Evolutionary conservation across 2,888 invertebrate species (phyloP).

Genomic region (Brenthis daphne): DNA sequence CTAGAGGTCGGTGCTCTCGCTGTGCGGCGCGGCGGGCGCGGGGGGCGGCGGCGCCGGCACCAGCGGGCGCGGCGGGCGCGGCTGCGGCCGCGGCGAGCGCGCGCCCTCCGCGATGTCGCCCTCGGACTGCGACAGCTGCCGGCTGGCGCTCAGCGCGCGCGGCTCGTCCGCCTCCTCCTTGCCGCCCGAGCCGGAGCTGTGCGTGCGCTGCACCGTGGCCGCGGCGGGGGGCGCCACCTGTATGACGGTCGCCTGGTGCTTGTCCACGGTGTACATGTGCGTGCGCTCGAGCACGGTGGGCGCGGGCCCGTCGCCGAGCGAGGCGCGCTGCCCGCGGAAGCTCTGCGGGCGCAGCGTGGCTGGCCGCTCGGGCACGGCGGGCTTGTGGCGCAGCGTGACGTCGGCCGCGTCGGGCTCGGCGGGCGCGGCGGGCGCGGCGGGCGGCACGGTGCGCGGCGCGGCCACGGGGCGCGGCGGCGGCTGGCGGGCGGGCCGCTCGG

Average conservation of each 20-base stretch:
- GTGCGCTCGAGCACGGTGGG: slow-evolving; percentile 84
- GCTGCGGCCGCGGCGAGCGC: slow-evolving; percentile 55
- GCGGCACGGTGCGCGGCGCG: slow-evolving; percentile 70
- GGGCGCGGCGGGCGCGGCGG: slow-evolving; percentile 56
- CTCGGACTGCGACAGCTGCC: slow-evolving; percentile 82
- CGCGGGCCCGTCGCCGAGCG: slow-evolving; percentile 49
- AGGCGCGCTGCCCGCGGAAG: slow-evolving; percentile 71
- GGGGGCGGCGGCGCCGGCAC: slow-evolving; percentile 67
- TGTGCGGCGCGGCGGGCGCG: slow-evolving; percentile 43
- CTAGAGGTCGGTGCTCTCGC: slow-evolving; percentile 65
- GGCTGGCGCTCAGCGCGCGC: slow-evolving; percentile 63
- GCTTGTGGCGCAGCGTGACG: slow-evolving; percentile 85
- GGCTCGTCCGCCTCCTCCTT: slow-evolving; percentile 72
- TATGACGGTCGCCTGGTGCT: slow-evolving; percentile 88
- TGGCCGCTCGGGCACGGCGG: slow-evolving; percentile 91
- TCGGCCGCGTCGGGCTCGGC: slow-evolving; percentile 67
- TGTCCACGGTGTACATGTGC: slow-evolving; percentile 88
- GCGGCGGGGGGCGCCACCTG: slow-evolving; percentile 73
- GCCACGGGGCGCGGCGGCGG: slow-evolving; percentile 79
- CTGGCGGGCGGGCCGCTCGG: slow-evolving; percentile 62
- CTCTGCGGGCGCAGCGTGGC: slow-evolving; percentile 84
- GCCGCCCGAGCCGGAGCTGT: slow-evolving; percentile 73
- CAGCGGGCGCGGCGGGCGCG: slow-evolving; percentile 59
- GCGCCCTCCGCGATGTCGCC: slow-evolving; percentile 83
- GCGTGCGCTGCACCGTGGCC: slow-evolving; percentile 73